phyloP scores from a whole-genome alignment of 2,888 invertebrate species.

The Limnephilus marmoratus region DNA sequence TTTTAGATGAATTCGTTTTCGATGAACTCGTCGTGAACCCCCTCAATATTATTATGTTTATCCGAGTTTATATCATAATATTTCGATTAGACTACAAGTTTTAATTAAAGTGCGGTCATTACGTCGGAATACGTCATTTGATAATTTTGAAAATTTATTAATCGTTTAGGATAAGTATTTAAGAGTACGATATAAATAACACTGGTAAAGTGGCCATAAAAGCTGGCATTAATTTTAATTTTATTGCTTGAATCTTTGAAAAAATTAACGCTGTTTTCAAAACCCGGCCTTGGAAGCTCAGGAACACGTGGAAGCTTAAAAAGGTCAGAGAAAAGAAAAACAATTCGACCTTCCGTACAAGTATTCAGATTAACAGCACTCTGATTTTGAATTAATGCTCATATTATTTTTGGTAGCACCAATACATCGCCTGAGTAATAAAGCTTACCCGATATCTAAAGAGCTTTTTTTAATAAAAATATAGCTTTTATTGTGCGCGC shows the following conservation, averaged over 20 bases:
- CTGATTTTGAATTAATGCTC: background rate
- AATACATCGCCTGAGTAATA: background rate
- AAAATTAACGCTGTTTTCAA: background rate
- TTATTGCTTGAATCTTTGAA: background rate
- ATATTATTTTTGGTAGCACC: background rate
- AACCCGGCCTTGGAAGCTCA: background rate
- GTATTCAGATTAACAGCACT: background rate
- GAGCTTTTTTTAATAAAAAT: background rate
- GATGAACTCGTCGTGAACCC: no score
- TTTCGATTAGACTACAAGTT: no score
- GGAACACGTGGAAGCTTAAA: background rate
- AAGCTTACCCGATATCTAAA: background rate
- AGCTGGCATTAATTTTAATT: background rate
- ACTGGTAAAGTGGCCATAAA: no score
- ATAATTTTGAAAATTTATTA: no score
- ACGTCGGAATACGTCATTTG: no score
- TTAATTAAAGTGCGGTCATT: no score
- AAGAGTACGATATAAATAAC: no score
- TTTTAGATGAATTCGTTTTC: no score
- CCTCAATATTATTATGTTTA: no score
- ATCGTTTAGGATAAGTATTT: no score
- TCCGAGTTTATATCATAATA: no score
- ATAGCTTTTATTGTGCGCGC: background rate
- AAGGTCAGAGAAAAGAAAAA: background rate
- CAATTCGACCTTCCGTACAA: background rate